Percentiles rank a stretch among this genome's conserved stretches.
These are phyloP conservation scores for Balanococcus diminutus DNA, from an alignment of 2,888 invertebrate genomes.

Conservation along the genomic window DNA sequence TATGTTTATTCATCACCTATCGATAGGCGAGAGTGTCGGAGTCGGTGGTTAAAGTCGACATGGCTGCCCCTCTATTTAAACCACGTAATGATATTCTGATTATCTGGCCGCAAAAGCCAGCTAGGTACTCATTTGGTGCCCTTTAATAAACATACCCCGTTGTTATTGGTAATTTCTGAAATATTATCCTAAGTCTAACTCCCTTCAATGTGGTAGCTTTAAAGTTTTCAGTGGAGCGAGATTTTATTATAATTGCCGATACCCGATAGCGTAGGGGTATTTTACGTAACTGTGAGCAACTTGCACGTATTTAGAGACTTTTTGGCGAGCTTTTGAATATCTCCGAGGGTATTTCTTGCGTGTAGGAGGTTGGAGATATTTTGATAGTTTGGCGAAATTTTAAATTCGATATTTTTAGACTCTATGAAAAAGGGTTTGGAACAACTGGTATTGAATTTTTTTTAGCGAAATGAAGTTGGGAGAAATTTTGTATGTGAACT, in stretches of 20 bases:
- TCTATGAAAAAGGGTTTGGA: too few relatives aligned
- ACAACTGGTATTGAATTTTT: too few relatives aligned
- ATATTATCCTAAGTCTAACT: background rate
- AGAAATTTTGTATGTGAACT: too few relatives aligned
- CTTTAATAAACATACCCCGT: constrained; percentile 1
- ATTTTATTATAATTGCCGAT: background rate
- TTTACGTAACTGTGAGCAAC: too few relatives aligned
- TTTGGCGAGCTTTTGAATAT: too few relatives aligned
- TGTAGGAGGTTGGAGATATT: too few relatives aligned
- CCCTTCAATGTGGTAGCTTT: background rate
- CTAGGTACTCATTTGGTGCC: background rate
- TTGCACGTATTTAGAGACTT: too few relatives aligned
- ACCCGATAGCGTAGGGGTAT: background rate
- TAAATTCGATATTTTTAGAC: too few relatives aligned
- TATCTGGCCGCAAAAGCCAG: background rate
- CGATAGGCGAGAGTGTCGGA: background rate
- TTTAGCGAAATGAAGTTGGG: too few relatives aligned
- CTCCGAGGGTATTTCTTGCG: too few relatives aligned
- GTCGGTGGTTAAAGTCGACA: background rate
- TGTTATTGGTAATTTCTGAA: background rate
- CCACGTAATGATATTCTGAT: constrained; percentile 23
- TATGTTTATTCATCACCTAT: background rate
- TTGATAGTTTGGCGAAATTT: too few relatives aligned
- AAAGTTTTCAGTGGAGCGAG: background rate
- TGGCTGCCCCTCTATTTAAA: background rate